Evolutionary conservation across 2,888 invertebrate species (phyloP).

Genomic region (Thecophora atra): DNA sequence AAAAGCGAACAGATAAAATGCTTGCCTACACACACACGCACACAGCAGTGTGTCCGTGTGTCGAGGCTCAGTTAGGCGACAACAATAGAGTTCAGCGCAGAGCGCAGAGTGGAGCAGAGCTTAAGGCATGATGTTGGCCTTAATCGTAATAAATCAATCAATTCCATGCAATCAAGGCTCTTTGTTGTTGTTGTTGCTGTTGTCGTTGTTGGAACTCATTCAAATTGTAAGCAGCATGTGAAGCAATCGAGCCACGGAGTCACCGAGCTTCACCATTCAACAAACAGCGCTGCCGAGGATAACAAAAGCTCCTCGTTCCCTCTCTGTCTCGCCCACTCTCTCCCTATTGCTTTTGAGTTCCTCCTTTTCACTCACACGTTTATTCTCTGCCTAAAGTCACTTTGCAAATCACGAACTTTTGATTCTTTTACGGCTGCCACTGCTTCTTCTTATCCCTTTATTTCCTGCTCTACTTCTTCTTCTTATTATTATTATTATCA

Average conservation of each 20-base stretch:
- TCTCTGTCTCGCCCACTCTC: too few relatives aligned
- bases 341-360: too few relatives aligned
- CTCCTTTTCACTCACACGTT: too few relatives aligned
- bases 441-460: neutral
- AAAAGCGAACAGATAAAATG: conserved; percentile 6
- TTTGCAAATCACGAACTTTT: neutral
- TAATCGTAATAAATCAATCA: conserved; percentile 37
- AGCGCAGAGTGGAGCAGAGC: conserved; percentile 4
- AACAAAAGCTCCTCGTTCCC: too few relatives aligned
- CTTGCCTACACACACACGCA: conserved; percentile 28
- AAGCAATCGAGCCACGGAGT: too few relatives aligned
- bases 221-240: too few relatives aligned
- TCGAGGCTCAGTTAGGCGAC: conserved; percentile 28
- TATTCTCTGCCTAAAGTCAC: neutral
- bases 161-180: conserved; percentile 19
- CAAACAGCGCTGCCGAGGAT: too few relatives aligned
- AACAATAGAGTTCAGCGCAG: conserved; percentile 23
- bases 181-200: conserved; percentile 16
- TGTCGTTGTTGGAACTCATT: neutral
- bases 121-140: conserved; percentile 31
- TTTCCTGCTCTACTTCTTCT: neutral
- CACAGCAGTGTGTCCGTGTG: neutral
- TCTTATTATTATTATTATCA: neutral
- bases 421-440: neutral
- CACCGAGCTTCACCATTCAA: too few relatives aligned